Conservation (phyloP, 2,888 invertebrate species). For the Chrysolina oricalcia region DNA sequence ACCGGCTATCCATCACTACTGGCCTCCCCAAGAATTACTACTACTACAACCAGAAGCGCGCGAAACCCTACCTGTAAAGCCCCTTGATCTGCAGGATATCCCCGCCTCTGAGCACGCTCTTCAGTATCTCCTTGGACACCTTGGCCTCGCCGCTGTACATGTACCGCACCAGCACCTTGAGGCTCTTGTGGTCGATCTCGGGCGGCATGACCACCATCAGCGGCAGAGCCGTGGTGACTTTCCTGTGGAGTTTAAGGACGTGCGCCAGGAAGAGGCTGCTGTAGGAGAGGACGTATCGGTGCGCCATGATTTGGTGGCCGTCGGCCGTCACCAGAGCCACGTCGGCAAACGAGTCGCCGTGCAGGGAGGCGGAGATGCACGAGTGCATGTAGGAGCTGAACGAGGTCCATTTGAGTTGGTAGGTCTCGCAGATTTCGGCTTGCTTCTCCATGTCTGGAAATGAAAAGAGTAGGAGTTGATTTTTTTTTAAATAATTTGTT, state of each 20-base stretch:
- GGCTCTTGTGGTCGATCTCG: conserved; percentile 85
- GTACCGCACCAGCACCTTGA: conserved; percentile 88
- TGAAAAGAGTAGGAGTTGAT: too few relatives aligned
- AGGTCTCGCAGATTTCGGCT: conserved; percentile 77
- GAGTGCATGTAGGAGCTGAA: conserved; percentile 88
- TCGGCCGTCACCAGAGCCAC: conserved; percentile 86
- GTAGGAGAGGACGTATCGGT: conserved; percentile 88
- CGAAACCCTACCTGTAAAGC: conserved; percentile 76
- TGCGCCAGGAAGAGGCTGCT: conserved; percentile 81
- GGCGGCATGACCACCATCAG: conserved; percentile 85
- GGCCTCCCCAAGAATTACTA: too few relatives aligned
- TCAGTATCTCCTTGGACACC: conserved; percentile 88
- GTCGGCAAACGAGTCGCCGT: conserved; percentile 88
- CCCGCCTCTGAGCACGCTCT: conserved; percentile 86
- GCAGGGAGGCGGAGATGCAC: conserved; percentile 82
- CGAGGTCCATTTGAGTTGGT: conserved; percentile 92
- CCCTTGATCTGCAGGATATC: conserved; percentile 88
- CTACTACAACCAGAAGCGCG: background rate
- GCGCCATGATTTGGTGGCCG: conserved; percentile 87
- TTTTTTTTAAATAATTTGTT: too few relatives aligned
- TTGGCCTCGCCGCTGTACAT: conserved; percentile 90
- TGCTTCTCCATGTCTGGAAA: conserved; percentile 71
- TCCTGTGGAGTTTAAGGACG: conserved; percentile 61
- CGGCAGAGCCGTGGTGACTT: conserved; percentile 66
- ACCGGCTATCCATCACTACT: too few relatives aligned